Base-by-base conservation (phyloP, 2,113 vertebrate genomes). In the Polypterus bichir region DNA sequence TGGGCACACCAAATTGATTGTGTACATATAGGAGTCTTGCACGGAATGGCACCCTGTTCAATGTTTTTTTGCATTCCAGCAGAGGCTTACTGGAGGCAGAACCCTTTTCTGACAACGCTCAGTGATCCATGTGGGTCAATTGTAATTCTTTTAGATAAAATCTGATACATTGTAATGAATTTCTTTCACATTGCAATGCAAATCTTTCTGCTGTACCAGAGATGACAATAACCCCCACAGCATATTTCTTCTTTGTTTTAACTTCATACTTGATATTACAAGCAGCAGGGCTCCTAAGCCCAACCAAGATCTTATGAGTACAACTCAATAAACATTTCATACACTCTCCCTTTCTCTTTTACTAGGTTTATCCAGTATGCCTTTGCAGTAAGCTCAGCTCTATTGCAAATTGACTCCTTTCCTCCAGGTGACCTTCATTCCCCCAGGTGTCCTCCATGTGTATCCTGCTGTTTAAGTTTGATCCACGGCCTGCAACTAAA, bases 401-500 rank as follows among this genome's bases (percentile, higher is more conserved):
- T 73, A 62, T 54, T 48, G 74, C 60, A 70, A 62, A 74, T 59
- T 62, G n/a, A 46, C 54, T 58, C 57, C 46, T 59, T 0, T 57
- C 70, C 64, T 53, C 65, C 70, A 65, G 69, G 69, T 65, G 74
- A 54, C 60, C 47, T 58, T 62, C 65, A 70, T 68, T 61, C 64
- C 58, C 70, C 44, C 8, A 49, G 47, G 68, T 60, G 1, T 65
- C 80, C 80, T 83, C 79, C 85, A 98, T 98, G 96, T 98, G 96
- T 74, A 97, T 98, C 78, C 91, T 98, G 78, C 93, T 98, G 69
- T 93, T 98, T 75, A 97, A 97, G 86, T 97, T 97, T 59, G 92
- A 97, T 74, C 94, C 94, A 52, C 89, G 86, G 9, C 93, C 93
- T 60, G 89, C 80, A 69, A 95, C 94, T 73, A 96, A 92, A 91